phyloP scores from a whole-genome alignment of 1,140 invertebrate species.

The Acromyrmex charruanus region DNA sequence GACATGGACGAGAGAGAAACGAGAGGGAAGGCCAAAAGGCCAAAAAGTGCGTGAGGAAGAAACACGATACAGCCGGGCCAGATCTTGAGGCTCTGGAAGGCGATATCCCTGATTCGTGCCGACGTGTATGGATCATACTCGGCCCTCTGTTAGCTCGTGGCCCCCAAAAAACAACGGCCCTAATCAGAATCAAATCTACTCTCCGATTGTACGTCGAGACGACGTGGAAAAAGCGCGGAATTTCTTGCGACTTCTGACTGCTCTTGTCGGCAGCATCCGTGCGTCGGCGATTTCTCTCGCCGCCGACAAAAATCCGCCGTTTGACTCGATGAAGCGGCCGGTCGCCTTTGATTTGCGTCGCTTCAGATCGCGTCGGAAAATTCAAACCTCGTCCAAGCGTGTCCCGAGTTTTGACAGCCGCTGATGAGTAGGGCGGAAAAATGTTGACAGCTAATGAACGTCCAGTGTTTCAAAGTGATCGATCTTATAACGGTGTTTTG shows the following conservation, averaged over 20 bases:
- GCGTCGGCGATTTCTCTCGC: neutral
- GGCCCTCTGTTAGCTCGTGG: conserved; percentile 78
- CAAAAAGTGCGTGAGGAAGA: conserved; percentile 75
- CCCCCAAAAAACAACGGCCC: conserved; percentile 72
- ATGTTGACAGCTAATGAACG: neutral
- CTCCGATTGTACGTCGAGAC: conserved; percentile 58
- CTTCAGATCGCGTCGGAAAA: neutral
- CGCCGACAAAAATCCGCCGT: neutral
- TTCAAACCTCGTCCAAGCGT: neutral
- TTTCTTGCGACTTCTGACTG: conserved; percentile 61
- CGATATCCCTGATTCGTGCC: conserved; percentile 85
- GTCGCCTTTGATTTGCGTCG: conserved; percentile 9
- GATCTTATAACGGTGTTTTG: neutral
- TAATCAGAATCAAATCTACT: conserved; percentile 80
- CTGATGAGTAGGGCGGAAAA: conserved; percentile 16
- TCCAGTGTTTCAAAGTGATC: too few species aligned
- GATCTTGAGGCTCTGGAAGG: conserved; percentile 79
- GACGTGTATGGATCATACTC: conserved; percentile 82
- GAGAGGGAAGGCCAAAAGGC: conserved; percentile 59
- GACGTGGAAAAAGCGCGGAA: conserved; percentile 36
- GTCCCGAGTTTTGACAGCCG: conserved; percentile 49
- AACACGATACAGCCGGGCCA: conserved; percentile 83
- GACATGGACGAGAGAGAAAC: conserved; percentile 53
- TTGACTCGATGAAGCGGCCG: conserved; percentile 1
- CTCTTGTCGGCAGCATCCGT: neutral